A percentile compares a stretch with the other conserved stretches of the same genome.
These are phyloP conservation scores for Aphodius sticticus DNA, from an alignment of 2,888 invertebrate genomes.

Conservation along the genomic window DNA sequence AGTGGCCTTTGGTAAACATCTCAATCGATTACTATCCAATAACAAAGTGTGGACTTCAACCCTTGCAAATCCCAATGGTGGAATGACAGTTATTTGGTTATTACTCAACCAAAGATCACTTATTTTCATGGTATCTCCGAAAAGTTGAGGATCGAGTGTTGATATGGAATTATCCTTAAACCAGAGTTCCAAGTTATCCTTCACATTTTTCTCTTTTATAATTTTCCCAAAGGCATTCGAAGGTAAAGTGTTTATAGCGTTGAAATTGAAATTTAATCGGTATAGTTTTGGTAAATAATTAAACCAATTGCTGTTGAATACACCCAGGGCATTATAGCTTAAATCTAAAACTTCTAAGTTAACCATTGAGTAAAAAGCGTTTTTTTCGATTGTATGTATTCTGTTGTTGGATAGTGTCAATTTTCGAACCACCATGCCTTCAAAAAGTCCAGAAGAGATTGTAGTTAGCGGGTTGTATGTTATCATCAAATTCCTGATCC, in stretches of 20 bases:
- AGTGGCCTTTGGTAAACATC: constrained; percentile 49
- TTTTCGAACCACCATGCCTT: constrained; percentile 48
- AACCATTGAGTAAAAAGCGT: constrained; percentile 51
- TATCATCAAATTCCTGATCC: constrained; percentile 48
- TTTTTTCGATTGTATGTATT: constrained; percentile 47
- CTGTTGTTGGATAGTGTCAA: constrained; percentile 51
- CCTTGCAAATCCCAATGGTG: constrained; percentile 46
- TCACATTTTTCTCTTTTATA: constrained; percentile 41
- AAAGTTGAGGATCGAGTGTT: constrained; percentile 47
- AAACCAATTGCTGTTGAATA: constrained; percentile 50
- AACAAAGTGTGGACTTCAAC: constrained; percentile 45
- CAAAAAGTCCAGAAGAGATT: constrained; percentile 50
- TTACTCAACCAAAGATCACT: constrained; percentile 49
- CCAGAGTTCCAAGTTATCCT: constrained; percentile 46
- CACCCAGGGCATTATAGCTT: constrained; percentile 48
- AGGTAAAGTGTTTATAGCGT: constrained; percentile 47
- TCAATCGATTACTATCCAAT: constrained; percentile 48
- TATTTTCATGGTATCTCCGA: constrained; percentile 43
- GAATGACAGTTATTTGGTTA: constrained; percentile 47
- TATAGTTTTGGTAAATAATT: constrained; percentile 49
- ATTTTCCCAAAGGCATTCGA: constrained; percentile 48
- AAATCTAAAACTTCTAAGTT: constrained; percentile 50
- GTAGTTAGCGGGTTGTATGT: constrained; percentile 46
- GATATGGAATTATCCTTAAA: constrained; percentile 50
- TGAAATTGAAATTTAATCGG: constrained; percentile 49